A percentile compares a stretch with the other conserved stretches of the same genome.
These are phyloP conservation scores for Tiliacea aurago DNA, from an alignment of 2,888 invertebrate genomes.

Conservation along the genomic window DNA sequence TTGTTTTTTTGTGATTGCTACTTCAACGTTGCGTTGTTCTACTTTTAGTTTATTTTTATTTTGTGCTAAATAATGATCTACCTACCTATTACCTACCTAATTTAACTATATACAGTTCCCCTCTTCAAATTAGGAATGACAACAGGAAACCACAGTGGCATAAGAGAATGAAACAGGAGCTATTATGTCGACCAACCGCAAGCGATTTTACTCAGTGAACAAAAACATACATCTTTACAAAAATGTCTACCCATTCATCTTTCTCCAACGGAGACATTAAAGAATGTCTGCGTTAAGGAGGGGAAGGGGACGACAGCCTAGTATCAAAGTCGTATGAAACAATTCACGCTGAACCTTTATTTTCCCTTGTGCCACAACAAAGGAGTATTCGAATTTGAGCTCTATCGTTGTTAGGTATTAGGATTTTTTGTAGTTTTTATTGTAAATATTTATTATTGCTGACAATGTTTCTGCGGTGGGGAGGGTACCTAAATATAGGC, in stretches of 20 bases:
- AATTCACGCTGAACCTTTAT: conserved; percentile 68
- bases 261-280: conserved; percentile 88
- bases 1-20: conserved; percentile 72
- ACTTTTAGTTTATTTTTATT: conserved; percentile 71
- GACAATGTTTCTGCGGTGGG: conserved; percentile 78
- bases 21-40: conserved; percentile 71
- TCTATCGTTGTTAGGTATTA: conserved; percentile 64
- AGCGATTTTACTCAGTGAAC: conserved; percentile 84
- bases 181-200: conserved; percentile 87
- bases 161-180: conserved; percentile 82
- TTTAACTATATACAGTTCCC: conserved; percentile 51
- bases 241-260: conserved; percentile 90
- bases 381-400: conserved; percentile 70
- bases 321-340: conserved; percentile 82
- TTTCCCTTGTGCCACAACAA: conserved; percentile 61
- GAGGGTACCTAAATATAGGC: conserved; percentile 72
- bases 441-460: conserved; percentile 82
- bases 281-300: conserved; percentile 88
- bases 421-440: conserved; percentile 74
- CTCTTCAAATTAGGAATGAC: conserved; percentile 74
- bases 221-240: conserved; percentile 88
- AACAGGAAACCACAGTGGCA: conserved; percentile 84
- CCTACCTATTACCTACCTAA: conserved; percentile 9
- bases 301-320: conserved; percentile 84
- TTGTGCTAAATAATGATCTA: conserved; percentile 60